These are phyloP conservation scores for Perodicticus potto DNA, from an alignment of 2,797 vertebrate genomes.

Conservation along the genomic window DNA sequence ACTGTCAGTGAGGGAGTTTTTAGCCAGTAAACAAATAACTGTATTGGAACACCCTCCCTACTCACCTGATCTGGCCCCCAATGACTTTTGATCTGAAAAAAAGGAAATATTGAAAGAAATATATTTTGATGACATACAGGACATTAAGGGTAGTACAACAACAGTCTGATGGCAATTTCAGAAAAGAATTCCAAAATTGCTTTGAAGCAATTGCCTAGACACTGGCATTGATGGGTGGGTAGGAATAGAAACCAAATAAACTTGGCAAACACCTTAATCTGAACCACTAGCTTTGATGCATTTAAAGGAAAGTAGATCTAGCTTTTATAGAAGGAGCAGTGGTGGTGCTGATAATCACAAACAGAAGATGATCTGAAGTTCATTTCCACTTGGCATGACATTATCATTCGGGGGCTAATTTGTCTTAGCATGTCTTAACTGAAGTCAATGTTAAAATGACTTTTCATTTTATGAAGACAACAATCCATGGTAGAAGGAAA, in stretches of 20 bases:
- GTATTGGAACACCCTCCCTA: too few species aligned
- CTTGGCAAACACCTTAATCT: background rate
- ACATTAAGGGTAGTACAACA: too few species aligned
- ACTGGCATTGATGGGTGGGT: background rate
- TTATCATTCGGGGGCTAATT: background rate
- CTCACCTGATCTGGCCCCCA: too few species aligned
- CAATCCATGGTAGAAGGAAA: background rate
- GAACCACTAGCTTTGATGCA: background rate
- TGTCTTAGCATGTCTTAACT: background rate
- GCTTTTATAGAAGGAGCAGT: background rate
- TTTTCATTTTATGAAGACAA: constrained; percentile 31
- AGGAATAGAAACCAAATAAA: constrained; percentile 24
- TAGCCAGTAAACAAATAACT: too few species aligned
- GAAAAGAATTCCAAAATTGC: too few species aligned
- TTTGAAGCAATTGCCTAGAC: too few species aligned
- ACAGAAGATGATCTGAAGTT: background rate
- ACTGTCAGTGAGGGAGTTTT: too few species aligned
- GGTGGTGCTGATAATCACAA: background rate
- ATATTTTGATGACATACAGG: too few species aligned
- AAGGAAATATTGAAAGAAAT: too few species aligned
- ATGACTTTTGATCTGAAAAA: too few species aligned
- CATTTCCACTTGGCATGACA: background rate
- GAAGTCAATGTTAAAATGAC: constrained; percentile 20
- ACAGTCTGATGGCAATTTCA: too few species aligned
- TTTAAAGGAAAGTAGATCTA: background rate